Evolutionary conservation across 2,113 vertebrate species (phyloP).

Genomic region (Myanophis thanlyinensis): DNA sequence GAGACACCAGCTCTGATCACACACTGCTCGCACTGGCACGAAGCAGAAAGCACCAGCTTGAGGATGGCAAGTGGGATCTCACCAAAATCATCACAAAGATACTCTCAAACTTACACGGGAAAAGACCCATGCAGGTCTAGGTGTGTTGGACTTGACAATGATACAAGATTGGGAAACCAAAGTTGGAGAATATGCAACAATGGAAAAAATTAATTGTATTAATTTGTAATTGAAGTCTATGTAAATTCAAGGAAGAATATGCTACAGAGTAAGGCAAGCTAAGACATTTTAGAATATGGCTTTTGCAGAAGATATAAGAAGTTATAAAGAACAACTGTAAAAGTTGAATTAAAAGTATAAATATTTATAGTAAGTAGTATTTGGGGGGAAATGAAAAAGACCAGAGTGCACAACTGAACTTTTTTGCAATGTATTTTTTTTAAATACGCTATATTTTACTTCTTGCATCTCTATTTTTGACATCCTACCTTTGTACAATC

Average conservation of each 20-base stretch:
- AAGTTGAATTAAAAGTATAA: neutral
- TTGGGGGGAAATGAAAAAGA: neutral
- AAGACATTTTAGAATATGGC: neutral
- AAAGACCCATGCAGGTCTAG: too few relatives aligned
- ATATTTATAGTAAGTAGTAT: neutral
- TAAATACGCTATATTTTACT: neutral
- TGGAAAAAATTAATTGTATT: neutral
- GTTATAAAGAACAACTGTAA: neutral
- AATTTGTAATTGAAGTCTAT: neutral
- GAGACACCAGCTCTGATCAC: too few relatives aligned
- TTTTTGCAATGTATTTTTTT: neutral
- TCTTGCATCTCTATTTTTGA: neutral
- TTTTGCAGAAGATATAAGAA: neutral
- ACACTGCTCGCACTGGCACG: too few relatives aligned
- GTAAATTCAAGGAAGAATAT: neutral
- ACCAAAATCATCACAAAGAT: too few relatives aligned
- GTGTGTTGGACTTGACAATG: too few relatives aligned
- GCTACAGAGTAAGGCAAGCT: neutral
- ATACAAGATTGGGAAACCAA: neutral
- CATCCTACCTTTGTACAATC: neutral
- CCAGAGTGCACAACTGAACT: neutral
- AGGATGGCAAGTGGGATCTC: too few relatives aligned
- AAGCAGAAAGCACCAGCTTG: too few relatives aligned
- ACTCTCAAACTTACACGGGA: too few relatives aligned
- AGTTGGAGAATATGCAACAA: neutral